Percentiles rank a stretch among this genome's conserved stretches.
These are phyloP conservation scores for Holotrichia oblita DNA, from an alignment of 1,140 invertebrate genomes.

Conservation along the genomic window DNA sequence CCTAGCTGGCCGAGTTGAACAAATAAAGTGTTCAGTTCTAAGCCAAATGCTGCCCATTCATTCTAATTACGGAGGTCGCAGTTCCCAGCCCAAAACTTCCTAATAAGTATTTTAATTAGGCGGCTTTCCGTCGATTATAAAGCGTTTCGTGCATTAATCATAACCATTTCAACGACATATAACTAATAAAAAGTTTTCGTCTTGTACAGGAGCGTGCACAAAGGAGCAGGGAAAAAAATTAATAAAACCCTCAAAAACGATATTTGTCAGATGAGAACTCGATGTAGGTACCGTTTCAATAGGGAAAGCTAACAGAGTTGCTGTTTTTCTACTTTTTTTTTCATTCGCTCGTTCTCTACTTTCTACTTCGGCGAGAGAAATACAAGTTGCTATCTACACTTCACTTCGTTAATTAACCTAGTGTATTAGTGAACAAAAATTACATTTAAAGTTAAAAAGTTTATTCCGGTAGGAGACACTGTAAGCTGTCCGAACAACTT, in stretches of 20 bases:
- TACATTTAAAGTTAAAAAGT: not conserved
- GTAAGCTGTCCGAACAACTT: not conserved
- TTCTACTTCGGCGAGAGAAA: not conserved
- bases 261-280: not conserved
- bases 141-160: not conserved
- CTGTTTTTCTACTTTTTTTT: not conserved
- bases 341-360: not conserved
- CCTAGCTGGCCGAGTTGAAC: not conserved
- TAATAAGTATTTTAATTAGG: conserved; percentile 36
- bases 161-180: not conserved
- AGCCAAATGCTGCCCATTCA: conserved; percentile 24
- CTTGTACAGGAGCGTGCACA: not conserved
- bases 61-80: conserved; percentile 30
- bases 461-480: not conserved
- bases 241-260: not conserved
- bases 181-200: conserved; percentile 5
- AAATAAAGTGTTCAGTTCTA: conserved; percentile 25
- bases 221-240: not conserved
- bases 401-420: not conserved
- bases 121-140: conserved; percentile 17
- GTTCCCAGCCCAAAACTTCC: not conserved
- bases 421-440: not conserved
- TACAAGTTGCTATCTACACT: not conserved
- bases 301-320: not conserved
- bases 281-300: not conserved